Evolutionary conservation across 2,113 vertebrate genomes (phyloP), one percentile per base, ranked within the genome.

Genomic region (Pelecanus crispus): DNA sequence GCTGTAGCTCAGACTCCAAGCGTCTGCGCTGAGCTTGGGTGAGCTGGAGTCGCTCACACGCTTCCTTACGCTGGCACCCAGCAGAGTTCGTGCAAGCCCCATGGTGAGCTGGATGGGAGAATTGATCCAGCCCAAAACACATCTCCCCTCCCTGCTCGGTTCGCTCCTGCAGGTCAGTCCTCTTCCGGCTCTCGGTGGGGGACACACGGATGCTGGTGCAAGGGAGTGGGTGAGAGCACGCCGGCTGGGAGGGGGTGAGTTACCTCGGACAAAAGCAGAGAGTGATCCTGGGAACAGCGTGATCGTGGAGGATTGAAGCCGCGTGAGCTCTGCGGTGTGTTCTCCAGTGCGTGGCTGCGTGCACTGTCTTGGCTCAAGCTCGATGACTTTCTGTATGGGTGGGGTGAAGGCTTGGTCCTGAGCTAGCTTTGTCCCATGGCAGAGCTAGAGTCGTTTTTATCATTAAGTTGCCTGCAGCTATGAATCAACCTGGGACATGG

Each of bases 91-190:
- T 32, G 47, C 40, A 53, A 32, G 13, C 28, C 40, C 47, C 0
- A 2, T 26, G 34, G 68, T 6, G 28, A 73, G 68, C 47, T 36
- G 49, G 68, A 36, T 36, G 49, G 47, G 26, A 52, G 32, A 19
- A 6, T 26, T 18, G 31, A 42, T 52, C 19, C 31, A n/a, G 38
- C 45, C 9, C 7, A 50, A 52, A n/a, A 28, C 28, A 32, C 13
- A 3, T 45, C 9, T 73, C 13, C 24, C 24, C 16, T 49, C n/a
- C 11, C 7, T n/a, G 17, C 42, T 56, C 0, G 0, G 17, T 16
- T 59, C 50, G 25, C 44, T 17, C n/a, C 61, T 24, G 61, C 24
- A 15, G 52, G 26, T 50, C 12, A 7, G 72, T 24, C 44, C 42
- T 24, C n/a, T 29, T 26, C 22, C 20, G 50, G n/a, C 42, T 49